Percentiles rank a stretch among this genome's conserved stretches.
Evolutionary conservation across 2,797 vertebrate species (phyloP).

Genomic region (Microctenopoma steveboyesi): DNA sequence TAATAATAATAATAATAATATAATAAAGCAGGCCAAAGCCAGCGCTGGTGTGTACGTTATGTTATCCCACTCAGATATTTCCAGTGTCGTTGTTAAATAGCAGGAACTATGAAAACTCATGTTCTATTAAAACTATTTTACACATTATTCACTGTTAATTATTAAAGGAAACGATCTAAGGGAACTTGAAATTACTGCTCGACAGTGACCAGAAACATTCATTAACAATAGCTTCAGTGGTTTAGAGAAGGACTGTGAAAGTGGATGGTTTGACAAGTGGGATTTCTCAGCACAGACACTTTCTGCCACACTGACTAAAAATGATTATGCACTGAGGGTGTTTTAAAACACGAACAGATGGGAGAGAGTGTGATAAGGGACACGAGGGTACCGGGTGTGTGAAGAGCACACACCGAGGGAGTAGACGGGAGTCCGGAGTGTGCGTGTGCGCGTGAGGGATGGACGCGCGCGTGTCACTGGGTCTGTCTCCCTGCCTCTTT

Average conservation of each 20-base stretch:
- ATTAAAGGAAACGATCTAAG: constrained; percentile 35
- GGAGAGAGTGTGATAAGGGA: constrained; percentile 63
- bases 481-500: constrained; percentile 46
- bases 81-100: neutral
- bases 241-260: constrained; percentile 40
- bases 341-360: constrained; percentile 74
- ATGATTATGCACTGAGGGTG: constrained; percentile 63
- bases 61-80: neutral
- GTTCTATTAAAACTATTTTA: constrained; percentile 27
- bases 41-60: neutral
- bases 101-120: constrained; percentile 11
- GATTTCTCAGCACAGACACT: constrained; percentile 53
- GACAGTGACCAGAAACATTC: constrained; percentile 34
- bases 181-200: constrained; percentile 32
- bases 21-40: constrained; percentile 29
- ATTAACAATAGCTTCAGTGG: constrained; percentile 42
- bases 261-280: constrained; percentile 55
- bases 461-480: constrained; percentile 18
- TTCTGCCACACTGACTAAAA: constrained; percentile 64
- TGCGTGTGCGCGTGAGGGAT: neutral
- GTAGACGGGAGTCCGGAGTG: constrained; percentile 43
- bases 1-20: too few species aligned
- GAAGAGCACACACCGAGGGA: constrained; percentile 55
- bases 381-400: constrained; percentile 56
- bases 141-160: neutral